Conservation (phyloP, 2,888 invertebrate genomes). For the Elegia similella region DNA sequence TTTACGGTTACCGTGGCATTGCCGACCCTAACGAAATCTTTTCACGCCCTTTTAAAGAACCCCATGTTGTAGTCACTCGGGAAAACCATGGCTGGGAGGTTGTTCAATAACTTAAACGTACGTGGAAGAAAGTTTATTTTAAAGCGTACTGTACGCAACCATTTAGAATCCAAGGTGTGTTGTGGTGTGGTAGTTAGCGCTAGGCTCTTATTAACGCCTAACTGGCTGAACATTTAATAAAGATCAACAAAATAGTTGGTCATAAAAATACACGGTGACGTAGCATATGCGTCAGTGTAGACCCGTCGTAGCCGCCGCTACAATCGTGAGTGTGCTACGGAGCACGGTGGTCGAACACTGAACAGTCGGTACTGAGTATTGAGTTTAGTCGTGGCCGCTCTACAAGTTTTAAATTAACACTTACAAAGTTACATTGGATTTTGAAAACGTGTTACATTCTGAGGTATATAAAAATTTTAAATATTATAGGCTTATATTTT, state of each 20-base stretch:
- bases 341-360: neutral
- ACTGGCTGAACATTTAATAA: neutral
- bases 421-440: neutral
- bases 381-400: neutral
- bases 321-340: neutral
- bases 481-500: too few relatives aligned
- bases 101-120: too few relatives aligned
- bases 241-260: neutral
- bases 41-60: too few relatives aligned
- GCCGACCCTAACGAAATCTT: too few relatives aligned
- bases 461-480: neutral
- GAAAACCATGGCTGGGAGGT: too few relatives aligned
- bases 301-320: neutral
- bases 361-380: neutral
- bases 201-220: too few relatives aligned
- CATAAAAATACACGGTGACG: constrained; percentile 5
- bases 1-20: too few relatives aligned
- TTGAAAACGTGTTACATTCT: neutral
- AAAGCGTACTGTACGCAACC: too few relatives aligned
- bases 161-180: too few relatives aligned
- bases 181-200: too few relatives aligned
- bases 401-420: neutral
- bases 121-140: too few relatives aligned
- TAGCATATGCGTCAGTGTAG: constrained; percentile 4
- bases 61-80: too few relatives aligned